These are phyloP conservation scores for Uromys caudimaculatus DNA, from an alignment of 2,797 vertebrate genomes.

Conservation along the genomic window DNA sequence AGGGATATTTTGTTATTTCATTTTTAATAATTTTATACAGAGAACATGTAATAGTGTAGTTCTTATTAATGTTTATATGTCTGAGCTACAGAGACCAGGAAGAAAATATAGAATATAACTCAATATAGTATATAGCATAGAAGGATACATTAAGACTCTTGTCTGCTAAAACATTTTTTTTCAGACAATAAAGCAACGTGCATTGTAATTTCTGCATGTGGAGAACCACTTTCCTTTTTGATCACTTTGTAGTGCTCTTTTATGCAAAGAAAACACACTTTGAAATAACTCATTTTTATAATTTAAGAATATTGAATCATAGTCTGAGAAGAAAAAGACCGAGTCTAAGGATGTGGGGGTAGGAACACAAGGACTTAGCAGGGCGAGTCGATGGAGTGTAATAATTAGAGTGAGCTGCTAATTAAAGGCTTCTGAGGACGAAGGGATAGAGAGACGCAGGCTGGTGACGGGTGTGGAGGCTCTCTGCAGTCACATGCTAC, in stretches of 20 bases:
- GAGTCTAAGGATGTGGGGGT: neutral
- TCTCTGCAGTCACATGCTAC: neutral
- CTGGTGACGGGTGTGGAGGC: neutral
- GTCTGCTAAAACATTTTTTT: neutral
- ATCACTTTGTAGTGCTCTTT: neutral
- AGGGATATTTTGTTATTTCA: neutral
- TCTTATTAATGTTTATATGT: neutral
- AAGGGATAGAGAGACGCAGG: neutral
- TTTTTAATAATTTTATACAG: neutral
- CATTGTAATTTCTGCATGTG: neutral
- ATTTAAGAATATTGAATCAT: constrained; percentile 14
- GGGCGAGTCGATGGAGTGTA: neutral
- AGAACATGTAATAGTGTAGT: neutral
- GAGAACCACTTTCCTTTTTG: neutral
- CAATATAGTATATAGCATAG: no score
- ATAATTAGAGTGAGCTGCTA: constrained; percentile 44
- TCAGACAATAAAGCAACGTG: neutral
- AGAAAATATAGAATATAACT: neutral
- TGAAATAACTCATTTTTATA: neutral
- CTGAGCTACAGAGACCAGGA: constrained; percentile 2
- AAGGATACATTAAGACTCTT: neutral
- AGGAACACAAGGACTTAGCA: constrained; percentile 39
- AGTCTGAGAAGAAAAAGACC: neutral
- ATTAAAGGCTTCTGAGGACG: constrained; percentile 45
- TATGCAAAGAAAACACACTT: neutral